Evolutionary conservation across 2,113 vertebrate genomes (phyloP).

Genomic region (Melanerpes aurifrons): DNA sequence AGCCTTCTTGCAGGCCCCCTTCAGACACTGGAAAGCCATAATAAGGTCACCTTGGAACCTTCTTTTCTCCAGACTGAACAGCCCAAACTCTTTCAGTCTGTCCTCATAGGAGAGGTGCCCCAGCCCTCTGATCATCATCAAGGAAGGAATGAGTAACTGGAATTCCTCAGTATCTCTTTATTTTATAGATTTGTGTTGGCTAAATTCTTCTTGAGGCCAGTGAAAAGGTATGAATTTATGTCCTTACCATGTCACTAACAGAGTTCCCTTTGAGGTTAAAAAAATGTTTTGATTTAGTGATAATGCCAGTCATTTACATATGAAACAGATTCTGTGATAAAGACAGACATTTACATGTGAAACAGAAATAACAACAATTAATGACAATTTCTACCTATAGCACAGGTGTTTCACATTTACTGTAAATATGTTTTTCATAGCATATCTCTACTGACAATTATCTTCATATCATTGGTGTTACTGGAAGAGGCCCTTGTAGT

Average conservation of each 20-base stretch:
- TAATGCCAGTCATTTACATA: rapidly evolving
- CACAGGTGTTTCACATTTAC: neutral
- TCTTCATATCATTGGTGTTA: neutral
- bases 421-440: neutral
- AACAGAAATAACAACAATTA: neutral
- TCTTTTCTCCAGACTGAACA: too few species aligned
- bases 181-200: neutral
- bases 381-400: neutral
- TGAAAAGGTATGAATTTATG: neutral
- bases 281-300: too few species aligned
- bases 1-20: too few species aligned
- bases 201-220: neutral
- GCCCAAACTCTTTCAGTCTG: too few species aligned
- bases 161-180: neutral
- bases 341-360: rapidly evolving
- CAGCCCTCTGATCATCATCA: neutral
- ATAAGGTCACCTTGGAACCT: too few species aligned
- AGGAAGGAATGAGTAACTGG: neutral
- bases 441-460: neutral
- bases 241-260: neutral
- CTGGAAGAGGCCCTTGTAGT: neutral
- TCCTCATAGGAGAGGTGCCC: too few species aligned
- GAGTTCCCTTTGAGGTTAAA: neutral
- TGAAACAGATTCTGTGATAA: neutral
- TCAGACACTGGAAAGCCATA: too few species aligned